Conservation (phyloP, 2,888 invertebrate genomes). For the Teleiodes luculella region DNA sequence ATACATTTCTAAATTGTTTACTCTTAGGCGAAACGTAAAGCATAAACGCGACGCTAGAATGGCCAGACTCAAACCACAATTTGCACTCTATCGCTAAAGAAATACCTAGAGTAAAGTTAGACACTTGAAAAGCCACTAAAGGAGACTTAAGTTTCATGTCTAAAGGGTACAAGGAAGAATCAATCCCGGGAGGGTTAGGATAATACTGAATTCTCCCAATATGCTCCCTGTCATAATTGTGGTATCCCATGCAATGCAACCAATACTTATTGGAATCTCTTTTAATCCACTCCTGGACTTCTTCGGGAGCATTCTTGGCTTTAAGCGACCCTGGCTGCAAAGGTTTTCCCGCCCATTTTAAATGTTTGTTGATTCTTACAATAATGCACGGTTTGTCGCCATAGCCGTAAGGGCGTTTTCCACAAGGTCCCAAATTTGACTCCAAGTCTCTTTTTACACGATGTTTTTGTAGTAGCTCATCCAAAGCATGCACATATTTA, state of each 20-base stretch:
- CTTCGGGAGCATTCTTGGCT: conserved; percentile 36
- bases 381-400: conserved; percentile 58
- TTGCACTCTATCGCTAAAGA: conserved; percentile 59
- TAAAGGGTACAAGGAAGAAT: conserved; percentile 49
- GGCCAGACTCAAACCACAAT: conserved; percentile 57
- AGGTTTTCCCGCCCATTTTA: conserved; percentile 56
- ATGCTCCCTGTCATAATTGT: conserved; percentile 61
- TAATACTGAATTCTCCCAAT: conserved; percentile 55
- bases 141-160: conserved; percentile 38
- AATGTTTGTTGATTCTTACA: conserved; percentile 57
- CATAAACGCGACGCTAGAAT: conserved; percentile 50
- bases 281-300: conserved; percentile 48
- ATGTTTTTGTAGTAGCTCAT: conserved; percentile 38
- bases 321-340: conserved; percentile 36
- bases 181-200: conserved; percentile 64
- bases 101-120: conserved; percentile 53
- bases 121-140: conserved; percentile 57
- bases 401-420: conserved; percentile 56
- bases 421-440: conserved; percentile 54
- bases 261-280: conserved; percentile 46
- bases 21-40: conserved; percentile 48
- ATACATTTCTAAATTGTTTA: neutral
- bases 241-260: conserved; percentile 54
- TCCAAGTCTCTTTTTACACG: conserved; percentile 36
- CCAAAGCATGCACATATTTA: conserved; percentile 54